Evolutionary conservation across 2,797 vertebrate species (phyloP), one percentile per base, ranked within the genome.

Genomic region (Malurus leucopterus): DNA sequence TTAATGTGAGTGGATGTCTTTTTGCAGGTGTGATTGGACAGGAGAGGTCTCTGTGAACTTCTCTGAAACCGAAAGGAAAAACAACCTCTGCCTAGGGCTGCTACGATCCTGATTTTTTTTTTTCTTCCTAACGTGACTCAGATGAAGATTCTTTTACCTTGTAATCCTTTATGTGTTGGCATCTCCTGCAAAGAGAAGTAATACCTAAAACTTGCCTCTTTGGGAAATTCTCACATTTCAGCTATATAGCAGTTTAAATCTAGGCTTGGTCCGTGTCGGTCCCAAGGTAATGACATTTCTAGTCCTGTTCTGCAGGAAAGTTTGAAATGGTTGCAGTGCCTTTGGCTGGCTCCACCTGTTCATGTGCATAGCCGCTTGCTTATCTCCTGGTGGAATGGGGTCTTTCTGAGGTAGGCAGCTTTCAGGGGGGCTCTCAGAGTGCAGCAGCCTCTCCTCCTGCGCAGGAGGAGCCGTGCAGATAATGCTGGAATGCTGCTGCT

Each of bases 401-500:
- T 69, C 75, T 77, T 15, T 26, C 8, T 19, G 13, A 84, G n/a
- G 73, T 64, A 47, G 69, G 9, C 8, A 3, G 49, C 29, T 78
- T 41, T 23, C 2, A 3, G 20, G 26, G 44, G 67, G 30, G 6
- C 51, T 78, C 9, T 5, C 5, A 14, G 27, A 26, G 18, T 0
- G 0, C 46, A 36, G 26, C 8, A 0, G 32, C 68, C 19, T 74
- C 65, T 65, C 36, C 53, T 84, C 14, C 64, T 9, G 5, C 0
- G 2, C 53, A 9, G 85, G 59, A 89, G 85, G 58, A 88, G 65
- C 71, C 0, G 0, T 23, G 73, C 41, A 38, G 90, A 87, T 93
- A 90, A 14, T 15, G 69, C 62, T 82, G 95, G 92, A 91, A 95
- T 88, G 93, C 86, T 92, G 78, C 26, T 61, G 86, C 40, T 36